Evolutionary conservation across 1,140 invertebrate genomes (phyloP), one percentile per base, ranked within the genome.

Genomic region (Cydia pomonella): DNA sequence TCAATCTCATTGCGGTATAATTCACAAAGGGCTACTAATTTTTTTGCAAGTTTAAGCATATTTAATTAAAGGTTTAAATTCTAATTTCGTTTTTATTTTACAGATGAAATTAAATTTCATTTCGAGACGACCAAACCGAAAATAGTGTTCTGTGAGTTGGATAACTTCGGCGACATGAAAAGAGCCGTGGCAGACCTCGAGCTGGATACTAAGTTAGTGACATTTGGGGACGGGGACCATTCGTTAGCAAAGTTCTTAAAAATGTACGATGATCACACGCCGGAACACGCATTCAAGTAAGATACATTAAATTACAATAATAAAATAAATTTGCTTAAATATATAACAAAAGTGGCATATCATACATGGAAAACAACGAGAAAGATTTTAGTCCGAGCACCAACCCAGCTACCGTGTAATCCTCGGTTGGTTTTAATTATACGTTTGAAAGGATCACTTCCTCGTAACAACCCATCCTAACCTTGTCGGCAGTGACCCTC

Each of bases 91-190:
- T 41, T 63, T 77, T 66, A 27, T 10, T 44, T 84, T 84, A 23
- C 79, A 88, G 86, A 82, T 59, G 86, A 87, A 79, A 80, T 88
- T 9, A 83, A 79, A 72, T 76, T 75, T 6, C 50, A 82, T 1
- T 81, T 88, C n/a, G 82, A 81, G 62, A 72, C 84, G 66, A 80
- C 82, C 1, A 73, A 72, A 62, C 86, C 86, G 1, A 84, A 82
- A 77, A 77, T 88, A 76, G 79, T 76, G 4, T 88, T 88, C 59
- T 87, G 85, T 38, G 77, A 86, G 69, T 44, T 74, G 3, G 77
- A 80, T 16, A 76, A 80, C 0, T 80, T 74, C 7, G 77, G 80
- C 7, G 73, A 77, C 10, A 83, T 82, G 38, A 21, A 73, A 0
- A 77, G 74, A 64, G 85, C 76, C 12, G 75, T 77, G 7, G 29